These are phyloP conservation scores for Callipepla squamata DNA, from an alignment of 2,113 vertebrate species.

Conservation along the genomic window DNA sequence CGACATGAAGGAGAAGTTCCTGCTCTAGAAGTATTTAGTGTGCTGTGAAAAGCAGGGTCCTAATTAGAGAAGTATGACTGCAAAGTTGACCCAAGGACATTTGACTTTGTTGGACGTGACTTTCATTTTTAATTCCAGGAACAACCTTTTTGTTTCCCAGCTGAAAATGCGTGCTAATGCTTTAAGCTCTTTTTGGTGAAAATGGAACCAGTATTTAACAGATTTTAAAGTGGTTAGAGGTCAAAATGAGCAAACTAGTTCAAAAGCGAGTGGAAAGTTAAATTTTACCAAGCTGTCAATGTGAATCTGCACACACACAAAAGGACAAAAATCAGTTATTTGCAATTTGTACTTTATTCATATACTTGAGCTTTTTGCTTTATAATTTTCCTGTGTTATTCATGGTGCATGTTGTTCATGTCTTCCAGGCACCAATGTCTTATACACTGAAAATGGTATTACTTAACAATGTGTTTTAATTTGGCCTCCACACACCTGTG, in stretches of 20 bases:
- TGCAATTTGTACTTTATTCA: neutral
- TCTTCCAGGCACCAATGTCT: neutral
- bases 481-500: neutral
- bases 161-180: neutral
- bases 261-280: neutral
- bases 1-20: neutral
- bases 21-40: neutral
- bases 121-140: neutral
- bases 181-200: neutral
- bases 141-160: neutral
- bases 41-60: neutral
- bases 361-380: neutral
- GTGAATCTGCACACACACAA: neutral
- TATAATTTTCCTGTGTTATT: neutral
- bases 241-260: neutral
- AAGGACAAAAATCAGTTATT: neutral
- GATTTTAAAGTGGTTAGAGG: neutral
- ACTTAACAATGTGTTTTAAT: neutral
- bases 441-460: neutral
- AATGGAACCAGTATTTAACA: neutral
- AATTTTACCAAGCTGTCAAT: neutral
- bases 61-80: neutral
- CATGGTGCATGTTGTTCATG: neutral
- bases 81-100: neutral
- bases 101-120: neutral